A percentile compares a stretch with the other conserved stretches of the same genome.
phyloP scores from a whole-genome alignment of 2,113 vertebrate species.

The Podarcis cretensis region DNA sequence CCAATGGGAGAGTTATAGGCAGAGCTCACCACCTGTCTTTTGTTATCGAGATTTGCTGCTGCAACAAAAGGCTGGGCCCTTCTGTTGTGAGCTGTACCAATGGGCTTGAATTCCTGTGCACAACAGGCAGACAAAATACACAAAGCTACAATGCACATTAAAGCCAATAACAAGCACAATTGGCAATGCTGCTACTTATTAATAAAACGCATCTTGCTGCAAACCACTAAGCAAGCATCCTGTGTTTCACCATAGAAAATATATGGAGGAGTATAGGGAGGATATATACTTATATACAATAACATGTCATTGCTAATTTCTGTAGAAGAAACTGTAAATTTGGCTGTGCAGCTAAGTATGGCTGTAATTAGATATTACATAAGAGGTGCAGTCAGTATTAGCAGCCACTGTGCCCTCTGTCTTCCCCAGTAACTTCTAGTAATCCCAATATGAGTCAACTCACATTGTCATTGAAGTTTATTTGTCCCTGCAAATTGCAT shows the following conservation, averaged over 20 bases:
- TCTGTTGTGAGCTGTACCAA: conserved; percentile 92
- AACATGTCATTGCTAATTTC: neutral
- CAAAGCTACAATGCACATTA: conserved; percentile 80
- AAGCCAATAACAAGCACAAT: conserved; percentile 67
- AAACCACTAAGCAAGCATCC: conserved; percentile 21
- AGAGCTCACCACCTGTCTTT: conserved; percentile 95
- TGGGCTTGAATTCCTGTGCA: conserved; percentile 91
- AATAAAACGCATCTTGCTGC: conserved; percentile 58
- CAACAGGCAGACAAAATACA: conserved; percentile 83
- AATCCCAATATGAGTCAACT: neutral
- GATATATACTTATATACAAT: neutral
- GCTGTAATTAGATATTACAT: neutral
- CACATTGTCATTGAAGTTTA: neutral
- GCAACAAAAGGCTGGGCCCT: conserved; percentile 95
- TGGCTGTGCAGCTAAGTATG: neutral
- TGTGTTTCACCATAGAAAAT: conserved; percentile 34
- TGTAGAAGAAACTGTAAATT: neutral
- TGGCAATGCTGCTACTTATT: conserved; percentile 57
- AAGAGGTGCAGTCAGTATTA: neutral
- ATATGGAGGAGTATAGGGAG: neutral
- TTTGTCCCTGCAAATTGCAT: neutral
- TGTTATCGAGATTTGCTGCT: conserved; percentile 95
- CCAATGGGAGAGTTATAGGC: conserved; percentile 98
- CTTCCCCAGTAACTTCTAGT: neutral
- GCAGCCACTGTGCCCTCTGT: neutral